Evolutionary conservation across 2,113 vertebrate species (phyloP).

Genomic region (Podarcis raffonei): DNA sequence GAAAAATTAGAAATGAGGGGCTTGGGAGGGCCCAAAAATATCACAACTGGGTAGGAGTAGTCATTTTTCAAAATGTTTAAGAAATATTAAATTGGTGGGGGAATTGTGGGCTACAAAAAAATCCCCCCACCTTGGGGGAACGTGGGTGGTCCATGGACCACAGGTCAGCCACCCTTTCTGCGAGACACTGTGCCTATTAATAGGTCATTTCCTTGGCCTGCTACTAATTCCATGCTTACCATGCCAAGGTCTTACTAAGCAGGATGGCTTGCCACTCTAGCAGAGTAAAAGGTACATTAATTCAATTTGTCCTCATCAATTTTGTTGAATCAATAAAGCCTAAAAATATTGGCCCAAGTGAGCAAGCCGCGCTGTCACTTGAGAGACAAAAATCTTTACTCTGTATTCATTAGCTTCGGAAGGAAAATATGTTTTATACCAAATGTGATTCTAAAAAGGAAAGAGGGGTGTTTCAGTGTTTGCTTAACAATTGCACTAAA

Average conservation of each 20-base stretch:
- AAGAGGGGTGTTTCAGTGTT: not conserved
- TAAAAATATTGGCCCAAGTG: conserved; percentile 6
- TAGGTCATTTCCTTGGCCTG: not conserved
- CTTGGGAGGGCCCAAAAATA: no score
- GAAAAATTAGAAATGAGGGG: no score
- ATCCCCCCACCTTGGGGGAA: no score
- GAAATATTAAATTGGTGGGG: no score
- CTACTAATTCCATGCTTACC: not conserved
- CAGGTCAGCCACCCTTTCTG: no score
- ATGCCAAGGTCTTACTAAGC: not conserved
- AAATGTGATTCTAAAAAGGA: not conserved
- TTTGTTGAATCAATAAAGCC: not conserved
- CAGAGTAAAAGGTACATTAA: not conserved
- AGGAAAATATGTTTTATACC: not conserved
- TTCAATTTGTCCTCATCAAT: conserved; percentile 5
- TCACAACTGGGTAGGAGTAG: no score
- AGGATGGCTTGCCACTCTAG: not conserved
- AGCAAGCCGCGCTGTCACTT: not conserved
- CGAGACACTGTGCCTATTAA: no score
- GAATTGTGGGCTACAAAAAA: no score
- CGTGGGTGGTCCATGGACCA: no score
- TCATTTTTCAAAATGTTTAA: no score
- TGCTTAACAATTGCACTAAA: not conserved
- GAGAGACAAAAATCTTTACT: conserved; percentile 7
- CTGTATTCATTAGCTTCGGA: not conserved